Percentiles rank a stretch among this genome's conserved stretches.
Evolutionary conservation across 2,797 vertebrate genomes (phyloP).

Genomic region (Thunnus albacares): DNA sequence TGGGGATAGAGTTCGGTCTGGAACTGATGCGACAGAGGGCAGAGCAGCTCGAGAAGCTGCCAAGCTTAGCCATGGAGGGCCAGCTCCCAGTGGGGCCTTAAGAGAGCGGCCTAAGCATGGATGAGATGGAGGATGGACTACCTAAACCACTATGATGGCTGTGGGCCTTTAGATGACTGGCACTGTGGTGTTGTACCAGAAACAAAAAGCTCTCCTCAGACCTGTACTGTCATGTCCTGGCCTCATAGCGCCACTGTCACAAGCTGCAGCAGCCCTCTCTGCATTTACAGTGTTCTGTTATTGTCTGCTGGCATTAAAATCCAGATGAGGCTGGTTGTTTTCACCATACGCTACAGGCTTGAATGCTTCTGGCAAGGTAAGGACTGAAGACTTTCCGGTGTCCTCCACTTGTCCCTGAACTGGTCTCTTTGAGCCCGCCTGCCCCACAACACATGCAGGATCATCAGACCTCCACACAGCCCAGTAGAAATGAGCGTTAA

Average conservation of each 20-base stretch:
- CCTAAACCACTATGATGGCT: slow-evolving; percentile 46
- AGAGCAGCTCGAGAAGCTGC: slow-evolving; percentile 89
- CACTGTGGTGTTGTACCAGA: slow-evolving; percentile 66
- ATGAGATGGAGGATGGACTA: slow-evolving; percentile 50
- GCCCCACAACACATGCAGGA: slow-evolving; percentile 40
- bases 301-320: slow-evolving; percentile 87
- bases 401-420: slow-evolving; percentile 61
- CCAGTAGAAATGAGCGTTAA: slow-evolving; percentile 41
- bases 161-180: slow-evolving; percentile 37
- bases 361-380: slow-evolving; percentile 89
- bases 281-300: slow-evolving; percentile 85
- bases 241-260: slow-evolving; percentile 88
- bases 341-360: slow-evolving; percentile 85
- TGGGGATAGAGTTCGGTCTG: slow-evolving; percentile 85
- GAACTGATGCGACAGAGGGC: slow-evolving; percentile 92
- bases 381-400: slow-evolving; percentile 84
- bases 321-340: slow-evolving; percentile 86
- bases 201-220: slow-evolving; percentile 86
- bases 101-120: slow-evolving; percentile 44
- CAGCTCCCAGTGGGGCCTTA: slow-evolving; percentile 71
- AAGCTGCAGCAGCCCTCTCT: slow-evolving; percentile 90
- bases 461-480: slow-evolving; percentile 84
- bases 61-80: slow-evolving; percentile 73
- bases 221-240: slow-evolving; percentile 79
- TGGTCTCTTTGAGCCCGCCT: slow-evolving; percentile 27